Evolutionary conservation across 2,888 invertebrate genomes (phyloP).

Genomic region (Yponomeuta evonymella): DNA sequence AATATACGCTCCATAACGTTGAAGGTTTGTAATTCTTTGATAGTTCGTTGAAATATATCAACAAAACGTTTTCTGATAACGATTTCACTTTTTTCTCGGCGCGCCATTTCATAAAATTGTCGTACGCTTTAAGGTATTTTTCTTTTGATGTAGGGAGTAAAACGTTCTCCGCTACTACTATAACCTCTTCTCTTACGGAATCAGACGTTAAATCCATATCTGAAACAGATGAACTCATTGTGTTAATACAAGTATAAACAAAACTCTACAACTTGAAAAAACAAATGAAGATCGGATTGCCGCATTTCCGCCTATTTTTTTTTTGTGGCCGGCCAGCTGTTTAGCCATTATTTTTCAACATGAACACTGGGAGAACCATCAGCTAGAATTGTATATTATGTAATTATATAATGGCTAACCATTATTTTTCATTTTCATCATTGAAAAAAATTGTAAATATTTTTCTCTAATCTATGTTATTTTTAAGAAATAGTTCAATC

Average conservation of each 20-base stretch:
- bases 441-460: no score
- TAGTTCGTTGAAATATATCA: slow-evolving; percentile 2
- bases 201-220: neutral
- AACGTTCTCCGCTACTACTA: neutral
- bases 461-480: no score
- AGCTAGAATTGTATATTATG: no score
- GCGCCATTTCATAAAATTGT: neutral
- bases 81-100: neutral
- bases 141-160: neutral
- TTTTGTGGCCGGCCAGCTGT: no score
- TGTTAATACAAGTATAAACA: neutral
- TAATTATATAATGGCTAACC: no score
- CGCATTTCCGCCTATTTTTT: no score
- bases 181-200: neutral
- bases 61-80: neutral
- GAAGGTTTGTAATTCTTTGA: slow-evolving; percentile 1
- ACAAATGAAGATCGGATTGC: no score
- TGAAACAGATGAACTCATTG: neutral
- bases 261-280: neutral
- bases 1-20: slow-evolving; percentile 8
- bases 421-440: no score
- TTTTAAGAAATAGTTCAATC: no score
- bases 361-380: no score
- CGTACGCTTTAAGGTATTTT: neutral
- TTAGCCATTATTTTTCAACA: no score